Evolutionary conservation across 2,113 vertebrate species (phyloP), one percentile per base, ranked within the genome.

Genomic region (Glareola pratincola): DNA sequence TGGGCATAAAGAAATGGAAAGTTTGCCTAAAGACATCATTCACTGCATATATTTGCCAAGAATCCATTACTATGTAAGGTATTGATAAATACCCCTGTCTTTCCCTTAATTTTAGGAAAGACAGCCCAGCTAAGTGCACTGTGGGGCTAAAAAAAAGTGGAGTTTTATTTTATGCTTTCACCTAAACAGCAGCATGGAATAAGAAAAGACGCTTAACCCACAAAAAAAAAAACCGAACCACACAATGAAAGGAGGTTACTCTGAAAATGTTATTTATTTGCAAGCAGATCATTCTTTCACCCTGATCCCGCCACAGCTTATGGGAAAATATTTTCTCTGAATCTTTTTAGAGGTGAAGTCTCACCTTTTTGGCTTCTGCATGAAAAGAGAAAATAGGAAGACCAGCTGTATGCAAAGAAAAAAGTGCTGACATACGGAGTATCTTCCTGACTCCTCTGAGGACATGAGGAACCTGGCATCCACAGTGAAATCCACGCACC

Each of bases 361-460:
- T 2, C 23, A 43, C 2, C 3, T 66, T 84, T 36, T 57, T 64
- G 19, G 8, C 30, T 89, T 85, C 50, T 71, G 4, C 7, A 7
- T 29, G 11, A 24, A 45, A 75, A 69, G 15, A 84, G 11, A 64
- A 51, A 62, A 54, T 12, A 60, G 4, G 14, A 73, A 67, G 12
- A 9, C 48, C 30, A 71, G 14, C 21, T 43, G 4, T 23, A 14
- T 6, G 12, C 0, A 0, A 80, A 11, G 0, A 76, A 43, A 75
- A 53, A 66, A 27, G 5, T 81, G 24, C 8, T 47, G 19, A 59
- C 3, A 0, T 67, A 32, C 3, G 6, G 43, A 48, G 18, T 37
- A 34, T 60, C 19, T 54, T 36, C 21, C 29, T 27, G 6, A 24
- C 22, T 74, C 36, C 32, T 59, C 36, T 41, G 18, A 76, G 37